Evolutionary conservation across 2,888 invertebrate genomes (phyloP).

Genomic region (Apamea anceps): DNA sequence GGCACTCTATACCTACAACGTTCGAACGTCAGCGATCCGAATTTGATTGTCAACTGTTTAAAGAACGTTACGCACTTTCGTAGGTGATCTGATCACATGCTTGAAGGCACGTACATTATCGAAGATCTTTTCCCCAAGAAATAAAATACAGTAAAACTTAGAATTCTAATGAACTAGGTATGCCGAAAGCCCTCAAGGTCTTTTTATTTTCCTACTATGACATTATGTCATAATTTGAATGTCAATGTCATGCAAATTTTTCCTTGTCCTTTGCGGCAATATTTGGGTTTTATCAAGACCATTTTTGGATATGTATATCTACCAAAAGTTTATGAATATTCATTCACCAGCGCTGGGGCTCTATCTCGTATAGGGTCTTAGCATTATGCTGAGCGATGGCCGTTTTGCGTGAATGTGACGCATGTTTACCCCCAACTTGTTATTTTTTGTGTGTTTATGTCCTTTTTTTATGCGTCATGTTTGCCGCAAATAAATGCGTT

Average conservation of each 20-base stretch:
- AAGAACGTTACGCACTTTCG: not conserved
- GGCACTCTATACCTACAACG: not conserved
- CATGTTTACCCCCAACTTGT: no score
- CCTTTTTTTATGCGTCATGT: no score
- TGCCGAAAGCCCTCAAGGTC: not conserved
- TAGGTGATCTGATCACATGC: constrained; percentile 15
- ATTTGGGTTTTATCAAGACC: not conserved
- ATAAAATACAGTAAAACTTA: not conserved
- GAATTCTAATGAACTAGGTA: not conserved
- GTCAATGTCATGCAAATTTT: constrained; percentile 10
- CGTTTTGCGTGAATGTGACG: no score
- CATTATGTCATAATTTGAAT: constrained; percentile 1
- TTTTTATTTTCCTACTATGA: not conserved
- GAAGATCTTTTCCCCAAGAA: no score
- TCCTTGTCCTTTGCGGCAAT: not conserved
- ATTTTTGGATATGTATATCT: no score
- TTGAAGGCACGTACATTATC: constrained; percentile 36
- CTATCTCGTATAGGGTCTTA: no score
- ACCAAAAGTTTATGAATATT: not conserved
- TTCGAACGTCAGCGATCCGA: constrained; percentile 30
- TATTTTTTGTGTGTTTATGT: no score
- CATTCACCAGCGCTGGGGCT: no score
- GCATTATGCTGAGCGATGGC: no score
- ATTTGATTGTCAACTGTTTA: constrained; percentile 37
- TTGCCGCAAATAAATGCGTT: no score